Percentiles rank a stretch among this genome's conserved stretches.
These are phyloP conservation scores for Diplodus sargus DNA, from an alignment of 2,797 vertebrate species.

Conservation along the genomic window DNA sequence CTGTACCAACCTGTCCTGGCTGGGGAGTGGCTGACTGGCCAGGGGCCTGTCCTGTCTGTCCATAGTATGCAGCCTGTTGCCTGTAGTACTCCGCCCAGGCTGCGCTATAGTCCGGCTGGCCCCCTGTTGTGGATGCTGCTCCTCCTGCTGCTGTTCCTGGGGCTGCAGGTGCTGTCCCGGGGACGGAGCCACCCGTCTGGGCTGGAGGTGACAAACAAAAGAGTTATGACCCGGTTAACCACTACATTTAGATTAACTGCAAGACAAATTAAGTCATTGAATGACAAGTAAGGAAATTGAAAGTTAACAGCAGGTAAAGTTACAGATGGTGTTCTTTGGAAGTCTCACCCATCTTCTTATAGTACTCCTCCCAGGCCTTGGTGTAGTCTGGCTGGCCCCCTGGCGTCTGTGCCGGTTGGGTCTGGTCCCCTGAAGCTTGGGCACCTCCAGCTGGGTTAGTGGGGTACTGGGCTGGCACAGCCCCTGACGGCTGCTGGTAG, in stretches of 20 bases:
- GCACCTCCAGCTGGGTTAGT: slow-evolving; percentile 83
- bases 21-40: slow-evolving; percentile 73
- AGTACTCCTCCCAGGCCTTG: slow-evolving; percentile 93
- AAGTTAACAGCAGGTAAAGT: not conserved
- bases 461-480: slow-evolving; percentile 86
- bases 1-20: slow-evolving; percentile 75
- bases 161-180: slow-evolving; percentile 61
- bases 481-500: slow-evolving; percentile 90
- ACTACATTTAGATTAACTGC: not conserved
- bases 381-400: slow-evolving; percentile 89
- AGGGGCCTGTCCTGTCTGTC: slow-evolving; percentile 74
- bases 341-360: slow-evolving; percentile 90
- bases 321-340: not conserved
- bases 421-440: slow-evolving; percentile 72
- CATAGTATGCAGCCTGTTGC: slow-evolving; percentile 84
- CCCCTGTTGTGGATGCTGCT: slow-evolving; percentile 52
- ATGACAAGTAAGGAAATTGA: not conserved
- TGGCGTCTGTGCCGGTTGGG: slow-evolving; percentile 82
- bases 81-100: slow-evolving; percentile 94
- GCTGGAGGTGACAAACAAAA: slow-evolving; percentile 50
- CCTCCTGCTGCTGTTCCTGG: slow-evolving; percentile 51
- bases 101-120: slow-evolving; percentile 90
- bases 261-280: not conserved
- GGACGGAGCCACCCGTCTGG: slow-evolving; percentile 63
- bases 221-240: not conserved